Evolutionary conservation across 2,888 invertebrate species (phyloP).

Genomic region (Caenorhabditis drosophilae): DNA sequence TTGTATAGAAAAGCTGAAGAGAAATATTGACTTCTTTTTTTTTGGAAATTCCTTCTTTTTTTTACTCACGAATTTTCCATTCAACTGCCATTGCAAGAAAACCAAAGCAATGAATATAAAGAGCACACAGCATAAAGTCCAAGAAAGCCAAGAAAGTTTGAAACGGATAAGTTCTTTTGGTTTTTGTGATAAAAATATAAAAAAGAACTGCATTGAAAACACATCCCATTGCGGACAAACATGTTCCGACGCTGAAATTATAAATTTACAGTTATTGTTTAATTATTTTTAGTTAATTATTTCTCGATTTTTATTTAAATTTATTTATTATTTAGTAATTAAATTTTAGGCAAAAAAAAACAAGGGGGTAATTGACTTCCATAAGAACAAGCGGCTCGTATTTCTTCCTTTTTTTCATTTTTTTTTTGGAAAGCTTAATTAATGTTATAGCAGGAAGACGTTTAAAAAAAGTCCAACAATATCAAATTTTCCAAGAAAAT

Average conservation of each 20-base stretch:
- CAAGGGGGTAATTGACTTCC: not conserved
- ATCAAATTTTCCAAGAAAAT: too few species aligned
- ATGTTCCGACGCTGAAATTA: conserved; percentile 46
- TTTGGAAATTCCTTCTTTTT: not conserved
- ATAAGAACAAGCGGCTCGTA: not conserved
- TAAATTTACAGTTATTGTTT: conserved; percentile 5
- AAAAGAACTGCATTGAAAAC: conserved; percentile 47
- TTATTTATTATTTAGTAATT: not conserved
- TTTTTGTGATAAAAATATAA: conserved; percentile 42
- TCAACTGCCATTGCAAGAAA: conserved; percentile 32
- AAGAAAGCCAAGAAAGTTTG: conserved; percentile 51
- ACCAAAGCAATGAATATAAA: conserved; percentile 48
- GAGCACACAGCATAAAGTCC: conserved; percentile 52
- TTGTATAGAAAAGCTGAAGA: conserved; percentile 39
- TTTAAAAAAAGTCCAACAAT: too few species aligned
- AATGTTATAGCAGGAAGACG: too few species aligned
- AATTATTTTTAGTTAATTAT: not conserved
- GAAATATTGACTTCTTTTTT: not conserved
- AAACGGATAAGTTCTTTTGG: conserved; percentile 33
- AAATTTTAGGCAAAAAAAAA: not conserved
- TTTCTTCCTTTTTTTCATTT: too few species aligned
- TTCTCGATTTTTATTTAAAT: not conserved
- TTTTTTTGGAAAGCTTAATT: too few species aligned
- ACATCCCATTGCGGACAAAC: conserved; percentile 47
- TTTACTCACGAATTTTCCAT: conserved; percentile 19